Evolutionary conservation across 1,140 invertebrate species (phyloP), one percentile per base, ranked within the genome.

Genomic region (Kradibia gibbosae): DNA sequence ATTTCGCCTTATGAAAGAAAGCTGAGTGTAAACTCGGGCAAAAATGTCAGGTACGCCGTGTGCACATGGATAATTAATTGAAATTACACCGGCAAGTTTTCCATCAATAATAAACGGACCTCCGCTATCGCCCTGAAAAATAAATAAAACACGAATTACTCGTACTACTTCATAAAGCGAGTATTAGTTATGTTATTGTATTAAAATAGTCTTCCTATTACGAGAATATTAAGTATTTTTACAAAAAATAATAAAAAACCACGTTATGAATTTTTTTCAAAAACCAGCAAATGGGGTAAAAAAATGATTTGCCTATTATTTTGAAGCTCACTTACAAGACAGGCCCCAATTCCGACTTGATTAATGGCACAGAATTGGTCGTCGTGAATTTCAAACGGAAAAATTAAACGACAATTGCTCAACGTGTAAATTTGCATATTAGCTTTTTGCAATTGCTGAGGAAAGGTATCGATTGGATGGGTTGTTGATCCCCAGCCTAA

Each of bases 71-170:
- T 8, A 39, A 39, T n/a, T 36, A 10, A 67, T 22, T 36, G 62
- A 39, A 39, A 67, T 8, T 36, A 67, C n/a, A 17, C 62, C 62
- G 7, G 17, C 34, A 3, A 67, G 20, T 39, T 39, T 39, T 39
- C 34, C 34, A n/a, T 39, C 22, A 15, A 67, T n/a, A n/a, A 67
- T 22, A 15, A 67, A 67, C n/a, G 62, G 62, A 39, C 62, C 36
- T 11, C 62, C 62, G 62, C 62, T 67, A n/a, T 67, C 62, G 7
- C 62, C 62, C 62, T 67, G 34, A 34, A 67, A 55, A 67, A 39
- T 34, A 4, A 5, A 17, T 3, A 53, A 53, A 53, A 13, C 3
- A 17, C 22, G 3, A 17, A 20, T 53, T 53, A 53, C 22, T 53
- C 22, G 22, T 17, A 53, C 22, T 53, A 53, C 22, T 53, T 53